Conservation (phyloP, 2,888 invertebrate genomes). For the Heliconius erato region DNA sequence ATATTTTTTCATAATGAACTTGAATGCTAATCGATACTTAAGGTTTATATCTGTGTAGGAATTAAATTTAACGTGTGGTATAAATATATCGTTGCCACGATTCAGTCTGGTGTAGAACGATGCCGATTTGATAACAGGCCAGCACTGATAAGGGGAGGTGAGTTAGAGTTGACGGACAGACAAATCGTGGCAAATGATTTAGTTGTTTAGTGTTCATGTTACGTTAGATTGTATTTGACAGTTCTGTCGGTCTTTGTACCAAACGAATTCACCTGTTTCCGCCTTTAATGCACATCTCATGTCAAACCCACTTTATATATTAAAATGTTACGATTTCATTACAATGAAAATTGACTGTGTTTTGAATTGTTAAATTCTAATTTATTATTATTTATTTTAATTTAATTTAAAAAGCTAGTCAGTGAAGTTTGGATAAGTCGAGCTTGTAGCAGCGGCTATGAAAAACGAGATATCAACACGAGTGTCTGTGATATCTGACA, state of each 20-base stretch:
- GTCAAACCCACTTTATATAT: conserved; percentile 67
- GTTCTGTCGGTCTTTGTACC: conserved; percentile 69
- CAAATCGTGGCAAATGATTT: conserved; percentile 74
- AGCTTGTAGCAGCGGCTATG: conserved; percentile 57
- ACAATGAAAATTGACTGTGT: conserved; percentile 49
- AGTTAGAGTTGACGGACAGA: conserved; percentile 56
- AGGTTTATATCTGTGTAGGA: conserved; percentile 85
- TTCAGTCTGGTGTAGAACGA: conserved; percentile 56
- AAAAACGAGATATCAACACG: neutral
- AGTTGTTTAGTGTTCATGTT: conserved; percentile 85
- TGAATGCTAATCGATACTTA: conserved; percentile 84
- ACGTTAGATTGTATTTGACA: conserved; percentile 81
- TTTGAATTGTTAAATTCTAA: conserved; percentile 66
- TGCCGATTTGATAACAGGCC: conserved; percentile 18
- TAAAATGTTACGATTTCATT: conserved; percentile 49
- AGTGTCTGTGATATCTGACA: conserved; percentile 32
- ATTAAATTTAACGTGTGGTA: conserved; percentile 84
- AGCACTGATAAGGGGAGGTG: conserved; percentile 44
- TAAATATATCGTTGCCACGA: conserved; percentile 73
- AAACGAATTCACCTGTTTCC: conserved; percentile 73
- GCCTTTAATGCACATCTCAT: conserved; percentile 73
- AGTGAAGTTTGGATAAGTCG: conserved; percentile 73
- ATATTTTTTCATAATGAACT: conserved; percentile 86
- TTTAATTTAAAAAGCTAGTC: conserved; percentile 80
- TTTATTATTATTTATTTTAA: conserved; percentile 71